Conservation (phyloP, 1,140 invertebrate species). For the Nephotettix cincticeps region DNA sequence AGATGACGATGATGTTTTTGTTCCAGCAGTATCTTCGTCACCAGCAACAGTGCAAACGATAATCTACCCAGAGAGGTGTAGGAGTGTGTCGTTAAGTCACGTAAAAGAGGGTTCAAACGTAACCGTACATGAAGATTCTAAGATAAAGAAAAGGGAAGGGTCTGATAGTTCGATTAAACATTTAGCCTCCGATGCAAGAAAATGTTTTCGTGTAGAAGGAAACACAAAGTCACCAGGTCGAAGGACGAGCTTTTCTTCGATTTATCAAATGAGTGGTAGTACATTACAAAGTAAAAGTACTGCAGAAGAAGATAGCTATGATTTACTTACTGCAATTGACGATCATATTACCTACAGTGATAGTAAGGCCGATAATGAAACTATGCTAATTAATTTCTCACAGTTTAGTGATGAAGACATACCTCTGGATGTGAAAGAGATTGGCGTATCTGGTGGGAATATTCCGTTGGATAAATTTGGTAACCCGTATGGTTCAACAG, state of each 20-base stretch:
- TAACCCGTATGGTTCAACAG: too few relatives aligned
- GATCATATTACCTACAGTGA: neutral
- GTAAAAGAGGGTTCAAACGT: neutral
- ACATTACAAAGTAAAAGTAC: neutral
- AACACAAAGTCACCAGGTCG: slow-evolving; percentile 15
- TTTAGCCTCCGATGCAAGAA: neutral
- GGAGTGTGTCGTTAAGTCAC: neutral
- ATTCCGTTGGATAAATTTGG: too few relatives aligned
- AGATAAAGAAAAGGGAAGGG: neutral
- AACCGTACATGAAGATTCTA: neutral
- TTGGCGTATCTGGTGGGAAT: too few relatives aligned
- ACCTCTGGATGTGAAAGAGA: neutral
- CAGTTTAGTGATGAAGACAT: neutral
- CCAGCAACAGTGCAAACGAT: slow-evolving; percentile 2
- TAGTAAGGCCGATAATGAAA: neutral
- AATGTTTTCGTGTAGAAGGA: slow-evolving; percentile 1
- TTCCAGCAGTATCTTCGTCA: neutral
- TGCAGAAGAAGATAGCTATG: neutral
- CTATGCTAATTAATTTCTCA: neutral
- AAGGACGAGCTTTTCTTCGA: slow-evolving; percentile 9
- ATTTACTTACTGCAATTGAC: neutral
- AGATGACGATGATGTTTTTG: slow-evolving; percentile 15
- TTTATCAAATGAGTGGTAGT: neutral
- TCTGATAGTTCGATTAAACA: neutral
- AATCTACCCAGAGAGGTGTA: neutral